Evolutionary conservation across 2,113 vertebrate genomes (phyloP), one percentile per base, ranked within the genome.

Genomic region (Cephalopholis sonnerati): DNA sequence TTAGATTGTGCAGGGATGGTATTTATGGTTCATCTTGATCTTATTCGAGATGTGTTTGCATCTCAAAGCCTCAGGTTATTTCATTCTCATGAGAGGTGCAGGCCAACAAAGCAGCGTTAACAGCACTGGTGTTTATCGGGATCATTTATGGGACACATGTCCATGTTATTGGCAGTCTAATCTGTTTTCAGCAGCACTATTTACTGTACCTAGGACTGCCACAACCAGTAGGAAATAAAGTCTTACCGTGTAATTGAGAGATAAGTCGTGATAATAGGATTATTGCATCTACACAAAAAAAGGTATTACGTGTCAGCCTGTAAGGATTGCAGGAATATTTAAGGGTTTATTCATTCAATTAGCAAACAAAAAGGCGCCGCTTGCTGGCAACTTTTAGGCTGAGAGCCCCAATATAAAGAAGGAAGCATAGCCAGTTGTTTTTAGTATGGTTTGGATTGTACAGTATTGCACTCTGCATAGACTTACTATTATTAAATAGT

Each of bases 1-100:
- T 83, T 74, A 64, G 64, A 85, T 57, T 79, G 29, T 29, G 1
- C 36, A 36, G 50, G 10, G 57, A 61, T 57, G 22, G 22, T 48
- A 39, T 80, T 77, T 85, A 65, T 57, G 59, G 63, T 75, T 78
- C 39, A 85, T 87, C 69, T 75, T 63, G 77, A 75, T 85, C 68
- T 72, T 66, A 83, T 81, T 74, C 72, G 32, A 85, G 77, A 59
- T 63, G 50, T 25, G 73, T 81, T 85, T 75, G 63, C 36, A 67
- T 71, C 85, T 76, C 57, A 58, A 16, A n/a, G 68, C 82, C 64
- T 53, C 5, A 0, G 72, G 82, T 18, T 50, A 46, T 70, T 82
- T 79, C 27, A 25, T 73, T 61, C 51, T 50, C 13, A 46, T 55
- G 39, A 78, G 59, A 22, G 2, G 11, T 58, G 27, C 29, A 54